Percentiles rank a stretch among this genome's conserved stretches.
Evolutionary conservation across 2,797 vertebrate genomes (phyloP).

Genomic region (Malacoctenus gilli): DNA sequence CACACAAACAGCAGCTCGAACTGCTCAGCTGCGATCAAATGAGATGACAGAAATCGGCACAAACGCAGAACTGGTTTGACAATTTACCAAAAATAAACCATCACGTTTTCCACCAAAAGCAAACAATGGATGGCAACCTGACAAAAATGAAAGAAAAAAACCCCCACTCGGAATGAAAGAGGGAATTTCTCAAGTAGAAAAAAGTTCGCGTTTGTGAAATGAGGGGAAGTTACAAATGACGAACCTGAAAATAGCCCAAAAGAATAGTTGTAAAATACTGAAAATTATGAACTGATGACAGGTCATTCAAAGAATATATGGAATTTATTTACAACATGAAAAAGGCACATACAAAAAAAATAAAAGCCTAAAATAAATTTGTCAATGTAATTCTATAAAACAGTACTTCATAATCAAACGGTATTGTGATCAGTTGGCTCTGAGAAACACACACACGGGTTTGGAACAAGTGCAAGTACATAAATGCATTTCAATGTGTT

Average conservation of each 20-base stretch:
- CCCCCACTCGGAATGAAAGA: slow-evolving; percentile 6
- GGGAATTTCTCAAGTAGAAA: slow-evolving; percentile 46
- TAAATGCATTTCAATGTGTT: not conserved
- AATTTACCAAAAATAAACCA: not conserved
- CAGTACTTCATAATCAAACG: not conserved
- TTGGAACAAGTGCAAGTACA: slow-evolving; percentile 15
- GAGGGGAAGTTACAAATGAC: slow-evolving; percentile 52
- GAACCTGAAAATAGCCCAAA: slow-evolving; percentile 43
- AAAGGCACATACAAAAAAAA: slow-evolving; percentile 11
- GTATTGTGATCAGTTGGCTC: slow-evolving; percentile 13
- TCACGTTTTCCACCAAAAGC: not conserved
- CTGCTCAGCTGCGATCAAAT: slow-evolving; percentile 21
- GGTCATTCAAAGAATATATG: slow-evolving; percentile 2
- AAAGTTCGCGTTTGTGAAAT: slow-evolving; percentile 52
- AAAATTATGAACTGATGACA: slow-evolving; percentile 11
- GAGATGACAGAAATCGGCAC: not conserved
- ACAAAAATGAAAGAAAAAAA: slow-evolving; percentile 14
- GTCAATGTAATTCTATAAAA: slow-evolving; percentile 7
- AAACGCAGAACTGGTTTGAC: slow-evolving; percentile 32
- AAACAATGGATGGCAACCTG: not conserved
- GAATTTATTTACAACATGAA: slow-evolving; percentile 55
- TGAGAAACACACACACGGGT: slow-evolving; percentile 6
- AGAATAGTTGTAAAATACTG: slow-evolving; percentile 6
- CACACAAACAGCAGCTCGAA: slow-evolving; percentile 25
- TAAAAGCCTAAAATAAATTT: not conserved